Conservation (phyloP, 1,140 invertebrate genomes). For the Gryllus bimaculatus region DNA sequence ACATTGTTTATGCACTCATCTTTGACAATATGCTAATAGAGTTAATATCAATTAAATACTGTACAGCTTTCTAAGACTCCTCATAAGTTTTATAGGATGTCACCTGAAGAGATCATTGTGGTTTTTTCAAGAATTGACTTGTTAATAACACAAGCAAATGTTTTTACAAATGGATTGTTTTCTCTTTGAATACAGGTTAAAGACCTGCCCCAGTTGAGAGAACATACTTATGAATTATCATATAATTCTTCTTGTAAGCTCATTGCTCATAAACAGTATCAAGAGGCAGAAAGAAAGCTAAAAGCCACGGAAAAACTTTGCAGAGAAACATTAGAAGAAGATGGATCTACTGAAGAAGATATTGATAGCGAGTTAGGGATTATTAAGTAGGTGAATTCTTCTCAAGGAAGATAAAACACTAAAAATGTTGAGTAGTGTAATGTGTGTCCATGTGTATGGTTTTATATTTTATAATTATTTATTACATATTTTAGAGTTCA, state of each 20-base stretch:
- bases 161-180: too few relatives aligned
- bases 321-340: constrained; percentile 73
- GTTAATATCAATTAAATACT: too few relatives aligned
- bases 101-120: too few relatives aligned
- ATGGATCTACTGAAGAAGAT: constrained; percentile 76
- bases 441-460: not conserved
- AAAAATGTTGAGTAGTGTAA: not conserved
- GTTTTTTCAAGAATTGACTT: too few relatives aligned
- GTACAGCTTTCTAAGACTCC: too few relatives aligned
- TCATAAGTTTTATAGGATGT: too few relatives aligned
- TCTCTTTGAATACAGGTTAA: constrained; percentile 30
- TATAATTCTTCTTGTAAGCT: constrained; percentile 83
- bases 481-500: constrained; percentile 55
- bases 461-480: not conserved
- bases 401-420: not conserved
- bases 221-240: constrained; percentile 74
- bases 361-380: constrained; percentile 81
- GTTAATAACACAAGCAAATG: too few relatives aligned
- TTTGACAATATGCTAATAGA: too few relatives aligned
- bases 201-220: constrained; percentile 42
- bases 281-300: constrained; percentile 72
- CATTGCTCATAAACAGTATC: constrained; percentile 56
- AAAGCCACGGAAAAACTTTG: constrained; percentile 75
- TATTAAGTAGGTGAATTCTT: constrained; percentile 51
- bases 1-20: too few relatives aligned